Evolutionary conservation across 2,797 vertebrate genomes (phyloP).

Genomic region (Macropus fuliginosus): DNA sequence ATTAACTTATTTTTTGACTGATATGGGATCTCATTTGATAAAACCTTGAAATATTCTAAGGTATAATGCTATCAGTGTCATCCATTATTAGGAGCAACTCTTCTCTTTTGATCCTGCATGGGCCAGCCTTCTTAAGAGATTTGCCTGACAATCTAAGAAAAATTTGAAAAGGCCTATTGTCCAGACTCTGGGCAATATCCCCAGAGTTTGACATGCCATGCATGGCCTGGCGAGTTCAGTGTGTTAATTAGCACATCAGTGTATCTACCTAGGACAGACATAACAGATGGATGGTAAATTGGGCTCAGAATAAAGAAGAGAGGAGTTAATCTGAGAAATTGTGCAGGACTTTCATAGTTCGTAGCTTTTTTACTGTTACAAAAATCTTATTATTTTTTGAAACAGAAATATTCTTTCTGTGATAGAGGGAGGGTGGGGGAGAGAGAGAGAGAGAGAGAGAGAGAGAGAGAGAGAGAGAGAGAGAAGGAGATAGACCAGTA

Average conservation of each 20-base stretch:
- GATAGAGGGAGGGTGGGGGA: neutral
- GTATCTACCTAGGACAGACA: neutral
- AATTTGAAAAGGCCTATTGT: neutral
- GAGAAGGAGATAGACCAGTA: neutral
- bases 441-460: too few relatives aligned
- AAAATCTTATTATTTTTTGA: neutral
- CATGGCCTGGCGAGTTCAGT: neutral
- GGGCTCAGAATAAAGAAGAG: neutral
- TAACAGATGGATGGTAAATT: neutral
- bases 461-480: too few relatives aligned
- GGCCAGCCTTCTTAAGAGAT: neutral
- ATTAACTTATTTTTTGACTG: neutral
- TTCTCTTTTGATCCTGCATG: neutral
- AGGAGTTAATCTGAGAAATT: neutral
- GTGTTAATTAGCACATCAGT: neutral
- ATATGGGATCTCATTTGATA: neutral
- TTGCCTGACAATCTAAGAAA: neutral
- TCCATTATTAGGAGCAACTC: neutral
- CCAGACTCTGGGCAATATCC: too few relatives aligned
- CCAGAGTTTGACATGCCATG: neutral
- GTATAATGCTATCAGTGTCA: neutral
- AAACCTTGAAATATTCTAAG: neutral
- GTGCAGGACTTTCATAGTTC: neutral
- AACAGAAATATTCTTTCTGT: neutral
- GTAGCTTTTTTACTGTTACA: neutral